A percentile compares a stretch with the other conserved stretches of the same genome.
These are phyloP conservation scores for Drymonia ruficornis DNA, from an alignment of 2,888 invertebrate species.

Conservation along the genomic window DNA sequence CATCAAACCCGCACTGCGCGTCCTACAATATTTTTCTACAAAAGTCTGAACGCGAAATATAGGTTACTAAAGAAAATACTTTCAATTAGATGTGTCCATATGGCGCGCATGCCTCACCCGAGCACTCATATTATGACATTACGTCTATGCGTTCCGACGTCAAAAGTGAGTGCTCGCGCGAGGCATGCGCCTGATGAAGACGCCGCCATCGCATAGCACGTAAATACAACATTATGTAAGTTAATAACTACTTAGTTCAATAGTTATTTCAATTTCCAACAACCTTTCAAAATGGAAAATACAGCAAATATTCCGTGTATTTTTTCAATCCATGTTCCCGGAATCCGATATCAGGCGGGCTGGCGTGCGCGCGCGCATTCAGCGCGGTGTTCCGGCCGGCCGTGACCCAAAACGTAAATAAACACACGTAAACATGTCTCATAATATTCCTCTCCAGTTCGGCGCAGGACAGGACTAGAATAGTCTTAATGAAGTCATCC, in stretches of 20 bases:
- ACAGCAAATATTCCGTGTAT: neutral
- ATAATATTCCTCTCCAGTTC: neutral
- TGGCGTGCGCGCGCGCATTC: constrained; percentile 27
- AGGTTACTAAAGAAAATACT: too few species aligned
- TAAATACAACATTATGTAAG: too few species aligned
- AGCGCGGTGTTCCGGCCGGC: constrained; percentile 30
- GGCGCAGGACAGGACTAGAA: neutral
- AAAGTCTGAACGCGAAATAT: too few species aligned
- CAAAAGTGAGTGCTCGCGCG: too few species aligned
- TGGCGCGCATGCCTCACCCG: too few species aligned
- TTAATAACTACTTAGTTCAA: neutral
- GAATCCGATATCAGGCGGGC: constrained; percentile 32
- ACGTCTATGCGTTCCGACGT: too few species aligned
- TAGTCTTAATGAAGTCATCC: neutral
- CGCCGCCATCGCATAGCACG: too few species aligned
- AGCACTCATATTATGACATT: too few species aligned
- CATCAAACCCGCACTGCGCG: too few species aligned
- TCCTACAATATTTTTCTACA: too few species aligned
- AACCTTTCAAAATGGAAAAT: constrained; percentile 1
- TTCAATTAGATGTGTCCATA: too few species aligned
- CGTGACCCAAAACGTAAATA: constrained; percentile 52
- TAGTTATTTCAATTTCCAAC: neutral
- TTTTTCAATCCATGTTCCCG: constrained; percentile 30
- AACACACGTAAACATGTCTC: constrained; percentile 19
- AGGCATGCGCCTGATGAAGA: too few species aligned